A percentile compares a stretch with the other conserved stretches of the same genome.
Evolutionary conservation across 2,113 vertebrate species (phyloP).

Genomic region (Boulengerochromis microlepis): DNA sequence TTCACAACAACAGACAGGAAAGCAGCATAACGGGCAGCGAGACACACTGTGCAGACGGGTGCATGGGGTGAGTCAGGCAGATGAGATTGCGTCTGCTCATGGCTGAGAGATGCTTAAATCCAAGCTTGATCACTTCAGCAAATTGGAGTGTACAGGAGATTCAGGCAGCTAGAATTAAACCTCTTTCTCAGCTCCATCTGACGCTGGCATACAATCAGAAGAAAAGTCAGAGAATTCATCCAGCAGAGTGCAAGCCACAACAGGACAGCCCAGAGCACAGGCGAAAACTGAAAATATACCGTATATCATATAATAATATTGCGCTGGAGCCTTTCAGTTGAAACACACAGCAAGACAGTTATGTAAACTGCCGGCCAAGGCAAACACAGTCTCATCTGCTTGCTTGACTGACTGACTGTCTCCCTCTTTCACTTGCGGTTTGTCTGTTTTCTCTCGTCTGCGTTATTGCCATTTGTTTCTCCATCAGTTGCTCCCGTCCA

Average conservation of each 20-base stretch:
- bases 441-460: neutral
- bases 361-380: neutral
- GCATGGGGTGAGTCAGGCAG: constrained; percentile 14
- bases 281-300: neutral
- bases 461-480: neutral
- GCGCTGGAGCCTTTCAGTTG: neutral
- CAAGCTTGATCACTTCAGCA: constrained; percentile 26
- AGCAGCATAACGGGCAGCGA: neutral
- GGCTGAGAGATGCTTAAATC: neutral
- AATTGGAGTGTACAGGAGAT: constrained; percentile 14
- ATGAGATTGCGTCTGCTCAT: constrained; percentile 19
- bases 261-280: neutral
- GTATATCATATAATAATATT: neutral
- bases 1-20: constrained; percentile 20
- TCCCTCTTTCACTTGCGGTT: neutral
- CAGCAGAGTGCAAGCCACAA: neutral
- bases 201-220: neutral
- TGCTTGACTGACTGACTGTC: neutral
- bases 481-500: neutral
- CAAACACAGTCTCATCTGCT: constrained; percentile 14
- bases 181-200: neutral
- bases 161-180: constrained; percentile 15
- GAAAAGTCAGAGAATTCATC: neutral
- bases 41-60: neutral
- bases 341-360: neutral